Base-by-base conservation (phyloP, 1,140 invertebrate species). In the Oryctes rhinoceros region DNA sequence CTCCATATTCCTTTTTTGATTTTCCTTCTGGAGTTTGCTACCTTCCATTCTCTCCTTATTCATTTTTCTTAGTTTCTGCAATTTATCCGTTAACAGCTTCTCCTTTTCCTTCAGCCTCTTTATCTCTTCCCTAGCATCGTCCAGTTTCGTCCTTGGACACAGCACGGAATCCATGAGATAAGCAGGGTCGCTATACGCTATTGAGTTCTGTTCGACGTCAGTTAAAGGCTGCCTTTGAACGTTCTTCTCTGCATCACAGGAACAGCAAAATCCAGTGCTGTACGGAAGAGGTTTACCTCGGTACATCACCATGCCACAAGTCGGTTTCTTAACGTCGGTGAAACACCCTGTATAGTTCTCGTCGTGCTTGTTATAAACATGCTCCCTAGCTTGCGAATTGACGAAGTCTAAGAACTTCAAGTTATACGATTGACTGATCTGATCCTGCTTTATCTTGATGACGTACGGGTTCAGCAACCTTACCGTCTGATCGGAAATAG, bases 211-310 rank as follows among this genome's bases (percentile, higher is more conserved):
- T 7, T 59, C 53, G 47, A 77, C 35, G 7, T 80, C 53, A 47
- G 1, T 48, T 35, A 79, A 65, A 13, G 83, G 83, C 82, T 88
- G 84, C 78, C 85, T 78, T 53, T 79, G 13, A 48, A 62, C 75
- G 76, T 87, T 87, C 37, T 84, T 82, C 59, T 81, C 75, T n/a
- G 84, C 76, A 49, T 87, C 84, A 81, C 89, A 90, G 39, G 89
- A 89, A 82, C 89, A 90, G 81, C 89, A 90, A 83, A 90, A 90
- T 10, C 89, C 89, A 78, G 88, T 84, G 81, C 89, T 90, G 77
- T 86, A 89, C 0, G 87, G 88, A 13, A 86, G 71, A 6, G 84
- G 82, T 76, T 87, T 82, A 1, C 86, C 86, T 11, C 86, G 82
- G 62, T 85, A 85, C 35, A 85, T 83, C n/a, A 87, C 84, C 53